Percentiles rank a stretch among this genome's conserved stretches.
phyloP scores from a whole-genome alignment of 2,113 vertebrate genomes.

The Xerus inauris region DNA sequence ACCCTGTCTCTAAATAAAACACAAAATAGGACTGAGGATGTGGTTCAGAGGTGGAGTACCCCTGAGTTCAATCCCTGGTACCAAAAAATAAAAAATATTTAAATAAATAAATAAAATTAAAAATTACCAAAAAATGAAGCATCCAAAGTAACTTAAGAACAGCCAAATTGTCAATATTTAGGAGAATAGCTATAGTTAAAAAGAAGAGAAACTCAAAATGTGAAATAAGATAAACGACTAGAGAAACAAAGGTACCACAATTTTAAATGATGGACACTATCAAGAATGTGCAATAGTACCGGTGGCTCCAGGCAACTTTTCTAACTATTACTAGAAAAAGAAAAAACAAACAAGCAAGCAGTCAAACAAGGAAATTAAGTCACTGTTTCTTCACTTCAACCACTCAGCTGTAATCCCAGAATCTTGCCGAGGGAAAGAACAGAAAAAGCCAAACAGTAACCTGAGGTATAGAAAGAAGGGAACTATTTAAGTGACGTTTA shows the following conservation, averaged over 20 bases:
- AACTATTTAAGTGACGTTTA: constrained; percentile 20
- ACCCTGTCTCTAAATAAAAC: no score
- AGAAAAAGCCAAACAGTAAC: constrained; percentile 11
- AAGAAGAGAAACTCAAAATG: constrained; percentile 44
- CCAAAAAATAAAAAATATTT: no score
- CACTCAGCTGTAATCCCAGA: constrained; percentile 34
- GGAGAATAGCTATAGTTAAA: neutral
- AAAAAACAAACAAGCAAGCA: neutral
- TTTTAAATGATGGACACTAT: neutral
- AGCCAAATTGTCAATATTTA: neutral
- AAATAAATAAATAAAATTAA: no score
- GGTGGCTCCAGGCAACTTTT: neutral
- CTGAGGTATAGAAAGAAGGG: neutral
- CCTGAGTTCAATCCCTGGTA: no score
- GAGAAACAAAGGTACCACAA: neutral
- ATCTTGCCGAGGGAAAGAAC: neutral
- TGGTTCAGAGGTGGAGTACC: no score
- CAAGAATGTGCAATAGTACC: neutral
- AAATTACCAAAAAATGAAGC: constrained; percentile 8
- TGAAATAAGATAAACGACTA: constrained; percentile 22
- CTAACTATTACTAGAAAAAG: neutral
- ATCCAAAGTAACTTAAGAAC: constrained; percentile 33
- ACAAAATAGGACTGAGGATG: no score
- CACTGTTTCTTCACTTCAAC: neutral
- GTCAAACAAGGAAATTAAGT: neutral